phyloP scores from a whole-genome alignment of 2,797 vertebrate genomes.

The Enteromius treurensis region DNA sequence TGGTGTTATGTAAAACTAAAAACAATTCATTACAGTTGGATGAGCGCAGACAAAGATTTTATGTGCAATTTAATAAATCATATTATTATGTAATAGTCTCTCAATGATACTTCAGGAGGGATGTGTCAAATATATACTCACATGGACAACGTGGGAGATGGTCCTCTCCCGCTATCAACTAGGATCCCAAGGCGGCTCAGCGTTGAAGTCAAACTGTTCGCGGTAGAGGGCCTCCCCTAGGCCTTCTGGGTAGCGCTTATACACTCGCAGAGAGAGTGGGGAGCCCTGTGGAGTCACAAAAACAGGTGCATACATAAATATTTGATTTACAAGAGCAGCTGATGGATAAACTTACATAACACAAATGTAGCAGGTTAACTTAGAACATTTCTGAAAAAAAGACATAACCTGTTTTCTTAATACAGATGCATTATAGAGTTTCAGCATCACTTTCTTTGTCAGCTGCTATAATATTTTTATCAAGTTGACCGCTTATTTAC shows the following conservation, averaged over 20 bases:
- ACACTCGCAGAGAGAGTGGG: conserved; percentile 92
- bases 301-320: background rate
- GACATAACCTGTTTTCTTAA: background rate
- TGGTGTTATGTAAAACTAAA: conserved; percentile 43
- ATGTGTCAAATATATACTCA: conserved; percentile 72
- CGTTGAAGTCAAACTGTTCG: conserved; percentile 99
- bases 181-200: conserved; percentile 99
- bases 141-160: conserved; percentile 99
- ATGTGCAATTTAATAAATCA: conserved; percentile 15
- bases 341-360: background rate
- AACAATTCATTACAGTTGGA: conserved; percentile 2
- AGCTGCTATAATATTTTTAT: background rate
- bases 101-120: background rate
- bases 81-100: conserved; percentile 4
- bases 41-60: background rate
- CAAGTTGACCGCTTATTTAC: background rate
- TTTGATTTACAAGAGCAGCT: conserved; percentile 8
- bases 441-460: background rate
- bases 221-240: conserved; percentile 99
- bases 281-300: conserved; percentile 72
- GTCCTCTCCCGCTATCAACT: conserved; percentile 99
- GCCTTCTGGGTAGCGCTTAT: conserved; percentile 96
- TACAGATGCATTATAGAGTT: background rate
- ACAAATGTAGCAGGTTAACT: background rate
- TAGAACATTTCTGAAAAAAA: background rate